Conservation (phyloP, 2,113 vertebrate genomes). For the Phalacrocorax carbo region DNA sequence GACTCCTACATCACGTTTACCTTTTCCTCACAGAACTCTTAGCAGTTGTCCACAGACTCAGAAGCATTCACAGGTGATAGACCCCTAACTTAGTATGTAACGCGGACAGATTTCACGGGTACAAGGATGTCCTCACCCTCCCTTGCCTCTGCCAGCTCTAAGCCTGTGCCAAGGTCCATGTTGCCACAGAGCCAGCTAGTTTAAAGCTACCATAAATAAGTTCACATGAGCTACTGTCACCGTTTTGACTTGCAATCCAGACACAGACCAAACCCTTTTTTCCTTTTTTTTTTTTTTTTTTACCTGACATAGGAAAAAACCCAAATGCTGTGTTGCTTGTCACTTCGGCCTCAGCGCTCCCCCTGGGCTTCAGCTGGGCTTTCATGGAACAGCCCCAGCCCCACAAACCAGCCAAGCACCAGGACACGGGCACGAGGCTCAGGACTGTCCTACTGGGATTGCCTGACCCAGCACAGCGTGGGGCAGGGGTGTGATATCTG, state of each 20-base stretch:
- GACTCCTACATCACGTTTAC: background rate
- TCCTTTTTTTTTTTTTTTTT: background rate
- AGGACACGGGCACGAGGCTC: fast-evolving
- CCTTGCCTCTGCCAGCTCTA: background rate
- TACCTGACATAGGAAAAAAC: background rate
- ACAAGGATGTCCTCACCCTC: background rate
- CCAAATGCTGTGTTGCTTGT: background rate
- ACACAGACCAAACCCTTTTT: background rate
- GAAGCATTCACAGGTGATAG: background rate
- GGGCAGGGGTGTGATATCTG: background rate
- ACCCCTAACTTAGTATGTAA: fast-evolving
- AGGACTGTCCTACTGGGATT: background rate
- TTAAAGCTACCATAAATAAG: background rate
- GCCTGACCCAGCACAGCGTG: fast-evolving
- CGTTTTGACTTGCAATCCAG: background rate
- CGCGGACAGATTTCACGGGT: fast-evolving
- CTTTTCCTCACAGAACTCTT: background rate
- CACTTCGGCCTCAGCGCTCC: fast-evolving
- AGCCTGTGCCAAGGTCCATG: fast-evolving
- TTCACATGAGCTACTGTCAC: background rate
- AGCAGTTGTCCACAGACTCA: background rate
- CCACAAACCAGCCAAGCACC: fast-evolving
- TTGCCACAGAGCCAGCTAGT: background rate
- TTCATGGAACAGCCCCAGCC: fast-evolving
- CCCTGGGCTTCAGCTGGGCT: background rate